Base-by-base conservation (phyloP, 2,797 vertebrate genomes). In the Eutrigla gurnardus region DNA sequence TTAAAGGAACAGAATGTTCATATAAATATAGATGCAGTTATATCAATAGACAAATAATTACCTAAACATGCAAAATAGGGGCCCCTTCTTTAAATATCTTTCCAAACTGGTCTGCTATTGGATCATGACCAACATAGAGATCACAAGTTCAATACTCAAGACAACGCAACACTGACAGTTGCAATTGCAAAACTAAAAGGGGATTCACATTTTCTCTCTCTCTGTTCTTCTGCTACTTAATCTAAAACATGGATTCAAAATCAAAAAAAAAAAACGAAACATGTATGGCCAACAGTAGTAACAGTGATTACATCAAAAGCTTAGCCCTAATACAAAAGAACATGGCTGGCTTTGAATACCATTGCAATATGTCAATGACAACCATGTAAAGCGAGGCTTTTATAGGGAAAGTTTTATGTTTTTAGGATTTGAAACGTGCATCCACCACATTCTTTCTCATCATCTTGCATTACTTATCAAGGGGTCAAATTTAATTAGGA, bases 161-260 rank as follows among this genome's bases (percentile, higher is more conserved):
- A 47, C 2, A 58, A 45, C 55, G 60, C 40, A 75, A 75, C 14
- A 70, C 7, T 42, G 64, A n/a, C 70, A 14, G 64, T 75, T 78
- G 36, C 5, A 32, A 55, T 57, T 75, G 18, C 53, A 77, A 66
- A 65, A 86, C 50, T 42, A 1, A 70, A 81, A 66, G 14, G 7
- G 59, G 71, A 68, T 43, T 13, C 6, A 45, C 58, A 43, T 55
- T 39, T 40, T 17, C 33, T 11, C 61, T 25, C 25, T 25, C 25
- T 25, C 25, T 25, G 25, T 25, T 25, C 25, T 25, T 25, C 25
- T 32, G 6, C 18, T 25, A 35, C 18, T 50, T 3, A 0, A n/a
- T 1, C 18, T 33, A 1, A 61, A 18, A 15, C 4, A 4, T 37
- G 2, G n/a, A 54, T 7, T 43, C 54, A 32, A 58, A 57, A 71